A percentile compares a stretch with the other conserved stretches of the same genome.
These are phyloP conservation scores for Sussaba pulchella DNA, from an alignment of 2,888 invertebrate species.

Conservation along the genomic window DNA sequence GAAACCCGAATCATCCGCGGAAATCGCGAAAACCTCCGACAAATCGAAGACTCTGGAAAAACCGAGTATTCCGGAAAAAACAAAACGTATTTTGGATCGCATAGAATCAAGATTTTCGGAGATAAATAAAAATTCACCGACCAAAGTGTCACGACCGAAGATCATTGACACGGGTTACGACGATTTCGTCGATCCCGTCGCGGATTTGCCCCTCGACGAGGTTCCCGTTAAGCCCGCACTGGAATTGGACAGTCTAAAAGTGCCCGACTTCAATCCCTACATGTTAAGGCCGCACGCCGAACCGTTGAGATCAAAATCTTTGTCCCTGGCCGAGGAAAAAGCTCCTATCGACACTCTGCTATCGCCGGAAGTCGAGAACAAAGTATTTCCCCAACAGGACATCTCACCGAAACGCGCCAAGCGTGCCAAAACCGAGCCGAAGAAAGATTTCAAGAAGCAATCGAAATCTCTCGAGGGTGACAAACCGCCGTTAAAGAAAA, in stretches of 20 bases:
- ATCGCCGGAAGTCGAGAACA: constrained; percentile 82
- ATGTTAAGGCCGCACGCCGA: constrained; percentile 82
- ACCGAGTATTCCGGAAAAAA: constrained; percentile 83
- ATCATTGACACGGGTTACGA: constrained; percentile 83
- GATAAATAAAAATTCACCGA: constrained; percentile 76
- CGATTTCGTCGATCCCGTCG: constrained; percentile 83
- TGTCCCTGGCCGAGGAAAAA: constrained; percentile 83
- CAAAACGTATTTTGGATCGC: constrained; percentile 81
- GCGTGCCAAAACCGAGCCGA: constrained; percentile 77
- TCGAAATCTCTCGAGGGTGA: constrained; percentile 83
- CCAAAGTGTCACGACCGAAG: constrained; percentile 77
- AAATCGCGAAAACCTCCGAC: constrained; percentile 56
- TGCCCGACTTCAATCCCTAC: constrained; percentile 82
- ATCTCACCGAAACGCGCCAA: constrained; percentile 81
- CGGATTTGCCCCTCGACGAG: constrained; percentile 82
- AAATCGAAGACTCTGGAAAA: constrained; percentile 77
- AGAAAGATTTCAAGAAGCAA: constrained; percentile 83
- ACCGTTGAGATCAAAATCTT: constrained; percentile 81
- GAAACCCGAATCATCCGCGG: constrained; percentile 33
- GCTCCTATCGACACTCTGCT: constrained; percentile 82
- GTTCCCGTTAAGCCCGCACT: constrained; percentile 81
- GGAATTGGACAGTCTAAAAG: constrained; percentile 82
- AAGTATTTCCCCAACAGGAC: constrained; percentile 80
- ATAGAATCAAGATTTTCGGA: constrained; percentile 81
- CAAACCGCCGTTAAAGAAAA: constrained; percentile 81